These are phyloP conservation scores for Nothobranchius furzeri DNA, from an alignment of 2,113 vertebrate genomes.

Conservation along the genomic window DNA sequence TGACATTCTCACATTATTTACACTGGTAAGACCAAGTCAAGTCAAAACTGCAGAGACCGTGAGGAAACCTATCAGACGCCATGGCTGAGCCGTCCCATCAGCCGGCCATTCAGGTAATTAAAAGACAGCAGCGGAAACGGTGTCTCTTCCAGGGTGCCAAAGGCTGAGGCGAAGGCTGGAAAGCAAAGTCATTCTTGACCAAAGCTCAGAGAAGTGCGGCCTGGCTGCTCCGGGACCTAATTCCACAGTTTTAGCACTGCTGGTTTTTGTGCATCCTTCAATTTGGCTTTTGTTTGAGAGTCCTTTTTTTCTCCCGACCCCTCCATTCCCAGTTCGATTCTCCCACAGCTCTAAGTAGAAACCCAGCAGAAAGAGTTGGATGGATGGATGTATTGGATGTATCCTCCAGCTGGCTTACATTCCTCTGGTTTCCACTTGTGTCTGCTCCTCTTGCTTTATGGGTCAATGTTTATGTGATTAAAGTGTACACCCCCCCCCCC, in stretches of 20 bases:
- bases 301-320: constrained; percentile 31
- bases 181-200: constrained; percentile 47
- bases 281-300: constrained; percentile 67
- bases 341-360: constrained; percentile 70
- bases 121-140: constrained; percentile 32
- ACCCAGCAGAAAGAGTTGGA: constrained; percentile 70
- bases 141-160: constrained; percentile 49
- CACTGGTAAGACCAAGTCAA: constrained; percentile 40
- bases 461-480: constrained; percentile 81
- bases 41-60: constrained; percentile 39
- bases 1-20: constrained; percentile 60
- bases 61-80: constrained; percentile 58
- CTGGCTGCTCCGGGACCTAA: constrained; percentile 35
- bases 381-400: constrained; percentile 74
- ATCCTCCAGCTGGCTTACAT: constrained; percentile 77
- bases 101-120: constrained; percentile 59
- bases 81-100: constrained; percentile 39
- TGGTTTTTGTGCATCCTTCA: constrained; percentile 76
- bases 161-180: constrained; percentile 31
- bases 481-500: constrained; percentile 35
- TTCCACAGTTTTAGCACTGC: constrained; percentile 61
- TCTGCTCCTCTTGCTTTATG: constrained; percentile 76
- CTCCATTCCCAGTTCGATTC: constrained; percentile 40
- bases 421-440: constrained; percentile 79
- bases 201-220: constrained; percentile 50